Conservation (phyloP, 2,113 vertebrate species). For the Elephas maximus region DNA sequence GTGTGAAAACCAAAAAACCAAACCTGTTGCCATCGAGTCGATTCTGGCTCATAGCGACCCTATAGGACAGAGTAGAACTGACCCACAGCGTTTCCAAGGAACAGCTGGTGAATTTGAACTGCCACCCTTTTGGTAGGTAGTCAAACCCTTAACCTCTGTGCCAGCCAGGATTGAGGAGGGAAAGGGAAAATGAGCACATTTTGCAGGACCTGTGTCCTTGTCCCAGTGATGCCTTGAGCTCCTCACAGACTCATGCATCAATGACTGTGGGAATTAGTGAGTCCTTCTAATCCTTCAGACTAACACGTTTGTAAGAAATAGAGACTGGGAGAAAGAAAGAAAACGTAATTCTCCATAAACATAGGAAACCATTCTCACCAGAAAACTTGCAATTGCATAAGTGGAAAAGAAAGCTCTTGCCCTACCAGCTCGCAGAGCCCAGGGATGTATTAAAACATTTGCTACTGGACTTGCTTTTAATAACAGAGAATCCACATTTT, state of each 20-base stretch:
- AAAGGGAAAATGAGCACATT: neutral
- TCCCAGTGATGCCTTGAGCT: neutral
- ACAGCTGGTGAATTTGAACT: no score
- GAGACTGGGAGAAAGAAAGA: neutral
- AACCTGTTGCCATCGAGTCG: no score
- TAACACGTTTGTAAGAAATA: constrained; percentile 35
- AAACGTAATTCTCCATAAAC: constrained; percentile 5
- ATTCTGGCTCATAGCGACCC: no score
- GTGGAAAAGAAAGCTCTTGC: constrained; percentile 2
- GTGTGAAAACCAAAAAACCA: neutral
- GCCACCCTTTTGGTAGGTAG: no score
- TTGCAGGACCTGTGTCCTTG: neutral
- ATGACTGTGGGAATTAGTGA: neutral
- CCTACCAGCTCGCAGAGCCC: neutral
- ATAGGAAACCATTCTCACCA: constrained; percentile 39
- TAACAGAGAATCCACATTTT: neutral
- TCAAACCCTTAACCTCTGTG: no score
- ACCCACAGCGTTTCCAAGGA: no score
- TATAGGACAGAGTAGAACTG: no score
- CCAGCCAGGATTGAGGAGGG: neutral
- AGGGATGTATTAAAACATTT: constrained; percentile 42
- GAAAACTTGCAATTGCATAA: constrained; percentile 56
- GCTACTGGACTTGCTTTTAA: neutral
- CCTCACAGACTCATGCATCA: neutral
- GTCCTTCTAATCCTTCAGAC: neutral